Evolutionary conservation across 2,888 invertebrate genomes (phyloP).

Genomic region (Tetropium fuscum): DNA sequence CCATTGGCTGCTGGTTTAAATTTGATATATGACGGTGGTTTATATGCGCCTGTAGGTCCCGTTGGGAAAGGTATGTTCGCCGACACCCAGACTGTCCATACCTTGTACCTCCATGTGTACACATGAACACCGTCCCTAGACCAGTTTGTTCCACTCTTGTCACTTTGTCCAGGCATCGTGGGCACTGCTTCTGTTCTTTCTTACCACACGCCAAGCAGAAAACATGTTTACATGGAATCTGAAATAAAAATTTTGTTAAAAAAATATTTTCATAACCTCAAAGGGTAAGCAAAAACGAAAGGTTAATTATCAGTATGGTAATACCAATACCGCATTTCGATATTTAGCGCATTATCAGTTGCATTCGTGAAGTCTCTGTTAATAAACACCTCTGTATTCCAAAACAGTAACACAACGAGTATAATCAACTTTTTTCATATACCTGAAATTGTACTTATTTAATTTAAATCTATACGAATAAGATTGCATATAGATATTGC

Average conservation of each 20-base stretch:
- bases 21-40: constrained; percentile 87
- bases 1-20: constrained; percentile 48
- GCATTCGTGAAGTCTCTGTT: too few relatives aligned
- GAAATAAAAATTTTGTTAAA: constrained; percentile 46
- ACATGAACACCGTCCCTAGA: constrained; percentile 95
- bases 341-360: too few relatives aligned
- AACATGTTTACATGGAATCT: constrained; percentile 98
- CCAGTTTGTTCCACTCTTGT: constrained; percentile 93
- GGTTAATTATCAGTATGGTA: too few relatives aligned
- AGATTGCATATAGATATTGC: too few relatives aligned
- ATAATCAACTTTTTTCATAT: too few relatives aligned
- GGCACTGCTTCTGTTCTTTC: constrained; percentile 89
- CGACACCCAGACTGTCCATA: constrained; percentile 93
- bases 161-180: constrained; percentile 91
- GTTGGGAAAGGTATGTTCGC: constrained; percentile 75
- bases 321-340: too few relatives aligned
- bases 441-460: too few relatives aligned
- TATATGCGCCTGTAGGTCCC: constrained; percentile 86
- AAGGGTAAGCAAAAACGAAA: too few relatives aligned
- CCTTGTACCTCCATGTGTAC: constrained; percentile 92
- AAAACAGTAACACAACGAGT: too few relatives aligned
- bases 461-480: too few relatives aligned
- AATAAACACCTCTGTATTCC: too few relatives aligned
- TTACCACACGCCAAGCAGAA: constrained; percentile 95
- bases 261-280: too few relatives aligned